A percentile compares a stretch with the other conserved stretches of the same genome.
Evolutionary conservation across 2,113 vertebrate species (phyloP).

Genomic region (Anser cygnoides): DNA sequence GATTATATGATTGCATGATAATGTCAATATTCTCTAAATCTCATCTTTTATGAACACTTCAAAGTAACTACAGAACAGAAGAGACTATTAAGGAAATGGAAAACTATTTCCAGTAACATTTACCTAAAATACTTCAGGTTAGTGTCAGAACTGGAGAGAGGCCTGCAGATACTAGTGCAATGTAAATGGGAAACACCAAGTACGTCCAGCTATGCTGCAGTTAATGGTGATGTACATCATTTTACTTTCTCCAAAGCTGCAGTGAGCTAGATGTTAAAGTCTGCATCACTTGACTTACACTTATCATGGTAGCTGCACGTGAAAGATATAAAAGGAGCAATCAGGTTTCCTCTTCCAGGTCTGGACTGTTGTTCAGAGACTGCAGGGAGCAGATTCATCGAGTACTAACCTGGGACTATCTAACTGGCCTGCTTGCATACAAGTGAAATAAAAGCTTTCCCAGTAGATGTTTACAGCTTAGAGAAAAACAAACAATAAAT

Average conservation of each 20-base stretch:
- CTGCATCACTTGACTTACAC: rapidly evolving
- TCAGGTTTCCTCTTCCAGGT: background rate
- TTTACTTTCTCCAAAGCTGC: background rate
- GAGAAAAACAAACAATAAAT: background rate
- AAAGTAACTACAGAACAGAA: background rate
- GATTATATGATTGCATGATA: background rate
- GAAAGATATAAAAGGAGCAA: background rate
- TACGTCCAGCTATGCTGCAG: rapidly evolving
- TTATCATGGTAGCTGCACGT: background rate
- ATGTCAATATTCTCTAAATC: slow-evolving; percentile 4
- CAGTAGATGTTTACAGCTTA: background rate
- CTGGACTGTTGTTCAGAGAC: background rate
- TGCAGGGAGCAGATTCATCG: too few relatives aligned
- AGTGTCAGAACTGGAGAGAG: background rate
- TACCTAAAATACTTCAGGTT: slow-evolving; percentile 2
- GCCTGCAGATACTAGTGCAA: background rate
- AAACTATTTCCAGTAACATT: background rate
- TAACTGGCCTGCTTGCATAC: background rate
- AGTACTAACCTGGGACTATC: background rate
- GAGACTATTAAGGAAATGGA: slow-evolving; percentile 11
- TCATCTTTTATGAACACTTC: background rate
- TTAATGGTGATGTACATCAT: background rate
- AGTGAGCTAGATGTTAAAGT: background rate
- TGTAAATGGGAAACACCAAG: background rate
- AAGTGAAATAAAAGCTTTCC: background rate